Conservation (phyloP, 2,113 vertebrate species). For the Arizona elegans region DNA sequence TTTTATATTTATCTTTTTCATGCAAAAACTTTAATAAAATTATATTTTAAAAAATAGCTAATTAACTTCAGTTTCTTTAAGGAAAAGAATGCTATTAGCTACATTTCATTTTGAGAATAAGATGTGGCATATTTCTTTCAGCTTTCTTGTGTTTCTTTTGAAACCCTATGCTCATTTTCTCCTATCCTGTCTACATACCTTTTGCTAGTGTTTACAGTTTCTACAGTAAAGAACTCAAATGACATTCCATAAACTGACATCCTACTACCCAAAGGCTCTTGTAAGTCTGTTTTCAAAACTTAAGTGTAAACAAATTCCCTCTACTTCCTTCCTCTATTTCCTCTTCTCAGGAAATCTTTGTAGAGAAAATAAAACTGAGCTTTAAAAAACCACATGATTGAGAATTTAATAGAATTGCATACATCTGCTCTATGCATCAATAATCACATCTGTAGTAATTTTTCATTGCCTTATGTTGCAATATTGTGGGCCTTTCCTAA, state of each 20-base stretch:
- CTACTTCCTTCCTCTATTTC: not conserved
- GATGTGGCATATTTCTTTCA: not conserved
- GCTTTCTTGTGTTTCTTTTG: not conserved
- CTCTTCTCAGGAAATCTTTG: not conserved
- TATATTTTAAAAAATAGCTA: not conserved
- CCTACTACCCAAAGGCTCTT: not conserved
- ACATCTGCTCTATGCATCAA: constrained; percentile 20
- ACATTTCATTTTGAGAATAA: not conserved
- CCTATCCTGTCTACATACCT: constrained; percentile 16
- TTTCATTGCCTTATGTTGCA: not conserved
- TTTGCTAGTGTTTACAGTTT: constrained; percentile 1
- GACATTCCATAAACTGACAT: not conserved
- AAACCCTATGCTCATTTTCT: not conserved
- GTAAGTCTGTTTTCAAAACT: not conserved
- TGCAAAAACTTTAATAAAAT: not conserved
- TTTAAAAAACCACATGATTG: constrained; percentile 26
- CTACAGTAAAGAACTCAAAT: not conserved
- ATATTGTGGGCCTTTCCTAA: not conserved
- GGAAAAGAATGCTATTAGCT: not conserved
- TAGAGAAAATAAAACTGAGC: not conserved
- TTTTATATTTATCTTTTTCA: not conserved
- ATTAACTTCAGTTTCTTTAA: not conserved
- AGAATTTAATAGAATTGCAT: not conserved
- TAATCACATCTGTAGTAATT: not conserved
- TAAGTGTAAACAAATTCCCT: constrained; percentile 17